phyloP scores from a whole-genome alignment of 1,140 invertebrate species.

The Drosophila kikkawai region DNA sequence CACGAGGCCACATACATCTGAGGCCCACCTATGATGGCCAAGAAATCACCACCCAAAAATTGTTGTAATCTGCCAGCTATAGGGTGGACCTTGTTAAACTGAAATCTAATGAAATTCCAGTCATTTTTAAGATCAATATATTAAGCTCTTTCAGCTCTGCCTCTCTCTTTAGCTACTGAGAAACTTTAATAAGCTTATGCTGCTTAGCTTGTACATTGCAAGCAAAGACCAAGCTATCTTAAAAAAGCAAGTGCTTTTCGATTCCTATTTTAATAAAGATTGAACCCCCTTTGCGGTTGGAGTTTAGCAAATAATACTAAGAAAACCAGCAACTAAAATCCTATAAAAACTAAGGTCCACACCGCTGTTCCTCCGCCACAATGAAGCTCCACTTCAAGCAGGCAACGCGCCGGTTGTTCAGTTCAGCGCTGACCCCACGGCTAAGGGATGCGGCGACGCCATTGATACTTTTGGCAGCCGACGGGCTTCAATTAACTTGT shows the following conservation, averaged over 20 bases:
- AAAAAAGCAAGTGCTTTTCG: background rate
- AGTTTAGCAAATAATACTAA: background rate
- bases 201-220: background rate
- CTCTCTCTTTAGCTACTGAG: background rate
- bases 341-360: constrained; percentile 7
- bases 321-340: too few species aligned
- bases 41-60: constrained; percentile 2
- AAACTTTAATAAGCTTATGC: background rate
- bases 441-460: constrained; percentile 32
- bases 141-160: too few species aligned
- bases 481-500: constrained; percentile 73
- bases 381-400: constrained; percentile 16
- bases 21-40: constrained; percentile 1
- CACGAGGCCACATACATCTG: constrained; percentile 9
- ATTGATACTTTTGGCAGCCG: constrained; percentile 69
- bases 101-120: too few species aligned
- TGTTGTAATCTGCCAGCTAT: background rate
- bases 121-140: too few species aligned
- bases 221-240: background rate
- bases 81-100: background rate
- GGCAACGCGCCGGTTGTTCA: constrained; percentile 63
- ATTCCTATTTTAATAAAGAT: background rate
- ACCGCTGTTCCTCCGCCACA: background rate
- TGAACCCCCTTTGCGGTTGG: too few species aligned
- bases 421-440: constrained; percentile 63